These are phyloP conservation scores for Pyrgus malvae DNA, from an alignment of 2,888 invertebrate species.

Conservation along the genomic window DNA sequence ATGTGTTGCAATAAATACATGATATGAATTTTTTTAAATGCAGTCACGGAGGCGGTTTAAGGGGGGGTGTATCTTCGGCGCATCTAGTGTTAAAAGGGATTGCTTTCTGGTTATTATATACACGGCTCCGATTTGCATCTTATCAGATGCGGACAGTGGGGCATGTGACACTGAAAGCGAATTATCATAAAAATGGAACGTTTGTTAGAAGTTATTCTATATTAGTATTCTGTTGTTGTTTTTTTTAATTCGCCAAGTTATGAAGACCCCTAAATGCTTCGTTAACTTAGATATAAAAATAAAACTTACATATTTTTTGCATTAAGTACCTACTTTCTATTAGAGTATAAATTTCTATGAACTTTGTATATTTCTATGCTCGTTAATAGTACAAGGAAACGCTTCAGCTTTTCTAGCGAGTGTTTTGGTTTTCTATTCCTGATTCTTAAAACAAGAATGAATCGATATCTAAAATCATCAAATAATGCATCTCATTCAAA, in stretches of 20 bases:
- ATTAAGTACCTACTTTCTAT: no score
- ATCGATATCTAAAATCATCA: no score
- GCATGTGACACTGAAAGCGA: not conserved
- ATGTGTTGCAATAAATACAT: no score
- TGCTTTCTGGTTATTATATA: conserved; percentile 3
- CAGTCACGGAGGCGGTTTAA: no score
- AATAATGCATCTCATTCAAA: no score
- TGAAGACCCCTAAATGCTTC: not conserved
- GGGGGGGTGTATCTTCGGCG: no score
- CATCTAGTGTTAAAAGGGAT: no score
- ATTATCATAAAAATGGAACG: conserved; percentile 1
- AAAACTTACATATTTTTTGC: not conserved
- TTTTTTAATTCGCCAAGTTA: not conserved
- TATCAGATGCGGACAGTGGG: conserved; percentile 3
- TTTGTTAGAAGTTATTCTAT: not conserved
- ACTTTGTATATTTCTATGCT: not conserved
- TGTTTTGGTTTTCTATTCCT: no score
- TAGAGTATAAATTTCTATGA: not conserved
- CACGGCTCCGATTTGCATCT: conserved; percentile 3
- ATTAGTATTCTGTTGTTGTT: not conserved
- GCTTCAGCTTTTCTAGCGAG: no score
- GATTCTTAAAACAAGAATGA: no score
- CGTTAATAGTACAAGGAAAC: no score
- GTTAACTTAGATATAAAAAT: not conserved
- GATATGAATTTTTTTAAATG: no score